A percentile compares a stretch with the other conserved stretches of the same genome.
Conservation (phyloP, 2,888 invertebrate genomes). For the Aelia acuminata region DNA sequence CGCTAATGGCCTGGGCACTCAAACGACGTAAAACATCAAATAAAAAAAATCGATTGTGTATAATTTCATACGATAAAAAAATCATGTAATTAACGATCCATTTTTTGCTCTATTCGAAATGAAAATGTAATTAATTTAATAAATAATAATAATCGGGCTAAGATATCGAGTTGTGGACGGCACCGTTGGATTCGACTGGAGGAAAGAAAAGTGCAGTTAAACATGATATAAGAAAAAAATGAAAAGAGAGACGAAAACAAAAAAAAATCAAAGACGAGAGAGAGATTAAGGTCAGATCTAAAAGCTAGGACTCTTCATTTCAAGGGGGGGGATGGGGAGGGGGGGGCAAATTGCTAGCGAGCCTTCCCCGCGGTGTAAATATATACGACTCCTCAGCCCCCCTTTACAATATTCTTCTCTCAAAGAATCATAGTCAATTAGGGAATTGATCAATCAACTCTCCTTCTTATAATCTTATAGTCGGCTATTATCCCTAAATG, state of each 20-base stretch:
- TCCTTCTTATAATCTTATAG: too few species aligned
- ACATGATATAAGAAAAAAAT: neutral
- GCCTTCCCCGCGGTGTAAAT: neutral
- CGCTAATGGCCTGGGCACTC: too few species aligned
- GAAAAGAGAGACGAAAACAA: neutral
- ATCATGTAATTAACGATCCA: too few species aligned
- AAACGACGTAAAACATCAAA: too few species aligned
- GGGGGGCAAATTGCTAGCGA: neutral
- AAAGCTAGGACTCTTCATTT: neutral
- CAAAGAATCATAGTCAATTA: too few species aligned
- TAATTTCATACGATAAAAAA: too few species aligned
- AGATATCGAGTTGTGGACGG: neutral
- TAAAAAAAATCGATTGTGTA: too few species aligned
- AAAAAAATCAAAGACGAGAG: neutral
- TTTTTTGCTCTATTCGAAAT: too few species aligned
- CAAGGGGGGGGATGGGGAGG: too few species aligned
- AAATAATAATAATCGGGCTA: neutral
- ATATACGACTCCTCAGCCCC: neutral
- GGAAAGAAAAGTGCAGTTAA: conserved; percentile 8
- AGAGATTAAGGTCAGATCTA: neutral
- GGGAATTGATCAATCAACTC: too few species aligned
- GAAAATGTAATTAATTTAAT: neutral
- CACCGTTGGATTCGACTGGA: neutral
- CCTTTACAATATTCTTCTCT: neutral
- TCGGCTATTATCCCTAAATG: too few species aligned